These are phyloP conservation scores for Acanthosoma haemorrhoidale DNA, from an alignment of 2,888 invertebrate genomes.

Conservation along the genomic window DNA sequence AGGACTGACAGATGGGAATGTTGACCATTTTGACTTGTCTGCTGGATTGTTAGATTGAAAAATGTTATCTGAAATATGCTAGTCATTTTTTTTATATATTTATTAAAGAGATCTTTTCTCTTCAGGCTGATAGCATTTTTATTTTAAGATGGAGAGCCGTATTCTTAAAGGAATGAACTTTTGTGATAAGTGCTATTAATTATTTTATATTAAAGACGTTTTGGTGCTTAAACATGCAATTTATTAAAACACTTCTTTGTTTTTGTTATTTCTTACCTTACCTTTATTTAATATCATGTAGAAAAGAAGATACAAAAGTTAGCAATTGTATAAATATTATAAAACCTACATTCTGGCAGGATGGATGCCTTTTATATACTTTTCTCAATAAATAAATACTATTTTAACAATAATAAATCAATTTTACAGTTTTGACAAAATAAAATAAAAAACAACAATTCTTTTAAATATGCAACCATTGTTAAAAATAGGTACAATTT, in stretches of 20 bases:
- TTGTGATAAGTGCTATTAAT: background rate
- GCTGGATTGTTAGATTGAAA: too few relatives aligned
- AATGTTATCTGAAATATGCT: slow-evolving; percentile 2
- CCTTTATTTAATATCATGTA: background rate
- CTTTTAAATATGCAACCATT: too few relatives aligned
- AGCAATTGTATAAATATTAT: background rate
- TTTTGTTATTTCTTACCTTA: background rate
- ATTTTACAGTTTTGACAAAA: too few relatives aligned
- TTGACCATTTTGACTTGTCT: background rate
- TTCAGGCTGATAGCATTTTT: background rate
- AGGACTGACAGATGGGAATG: background rate
- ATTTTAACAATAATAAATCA: too few relatives aligned
- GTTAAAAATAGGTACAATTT: too few relatives aligned
- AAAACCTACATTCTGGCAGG: too few relatives aligned
- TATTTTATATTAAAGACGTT: background rate
- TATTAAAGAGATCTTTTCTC: background rate
- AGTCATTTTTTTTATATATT: background rate
- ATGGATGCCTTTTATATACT: too few relatives aligned
- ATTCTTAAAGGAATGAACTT: background rate
- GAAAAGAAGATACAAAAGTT: background rate
- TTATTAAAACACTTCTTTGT: too few relatives aligned
- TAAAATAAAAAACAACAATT: too few relatives aligned
- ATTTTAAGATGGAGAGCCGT: background rate
- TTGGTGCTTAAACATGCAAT: background rate
- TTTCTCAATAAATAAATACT: too few relatives aligned